A percentile compares a stretch with the other conserved stretches of the same genome.
Evolutionary conservation across 2,113 vertebrate species (phyloP).

Genomic region (Neofelis nebulosa): DNA sequence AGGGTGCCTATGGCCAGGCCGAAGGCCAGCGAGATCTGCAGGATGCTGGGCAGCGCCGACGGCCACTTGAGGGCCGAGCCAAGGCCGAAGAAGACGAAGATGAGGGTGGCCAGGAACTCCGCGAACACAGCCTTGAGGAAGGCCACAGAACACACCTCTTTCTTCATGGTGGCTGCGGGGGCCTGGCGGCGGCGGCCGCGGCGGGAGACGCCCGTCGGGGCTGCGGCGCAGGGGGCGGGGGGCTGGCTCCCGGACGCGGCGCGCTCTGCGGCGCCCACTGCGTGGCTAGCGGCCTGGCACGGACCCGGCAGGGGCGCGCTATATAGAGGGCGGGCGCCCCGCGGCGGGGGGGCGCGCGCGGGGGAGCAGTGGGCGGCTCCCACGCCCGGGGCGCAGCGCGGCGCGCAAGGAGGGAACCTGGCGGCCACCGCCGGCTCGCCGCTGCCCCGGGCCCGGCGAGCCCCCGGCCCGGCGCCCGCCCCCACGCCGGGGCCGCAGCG

Average conservation of each 20-base stretch:
- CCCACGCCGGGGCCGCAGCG: not conserved
- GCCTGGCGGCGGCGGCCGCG: conserved; percentile 40
- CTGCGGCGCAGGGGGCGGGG: not conserved
- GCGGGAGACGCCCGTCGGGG: conserved; percentile 44
- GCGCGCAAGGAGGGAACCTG: not conserved
- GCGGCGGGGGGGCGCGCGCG: conserved; percentile 30
- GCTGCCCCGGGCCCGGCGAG: not conserved
- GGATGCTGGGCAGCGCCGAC: conserved; percentile 82
- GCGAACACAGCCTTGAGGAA: conserved; percentile 86
- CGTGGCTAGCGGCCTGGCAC: conserved; percentile 59
- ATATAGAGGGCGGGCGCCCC: conserved; percentile 67
- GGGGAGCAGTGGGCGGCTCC: conserved; percentile 72
- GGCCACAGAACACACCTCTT: conserved; percentile 85
- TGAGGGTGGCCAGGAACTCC: conserved; percentile 87
- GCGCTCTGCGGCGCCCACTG: conserved; percentile 74
- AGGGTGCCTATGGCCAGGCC: conserved; percentile 87
- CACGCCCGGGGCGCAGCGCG: not conserved
- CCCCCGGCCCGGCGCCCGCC: not conserved
- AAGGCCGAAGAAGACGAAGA: conserved; percentile 89
- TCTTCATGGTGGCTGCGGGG: conserved; percentile 82
- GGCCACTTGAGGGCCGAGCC: conserved; percentile 88
- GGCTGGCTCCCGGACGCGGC: not conserved
- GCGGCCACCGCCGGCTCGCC: not conserved
- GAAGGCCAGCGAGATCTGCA: conserved; percentile 88
- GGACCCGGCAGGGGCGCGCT: conserved; percentile 37